These are phyloP conservation scores for Sebastolobus altivelis DNA, from an alignment of 2,797 vertebrate species.

Conservation along the genomic window DNA sequence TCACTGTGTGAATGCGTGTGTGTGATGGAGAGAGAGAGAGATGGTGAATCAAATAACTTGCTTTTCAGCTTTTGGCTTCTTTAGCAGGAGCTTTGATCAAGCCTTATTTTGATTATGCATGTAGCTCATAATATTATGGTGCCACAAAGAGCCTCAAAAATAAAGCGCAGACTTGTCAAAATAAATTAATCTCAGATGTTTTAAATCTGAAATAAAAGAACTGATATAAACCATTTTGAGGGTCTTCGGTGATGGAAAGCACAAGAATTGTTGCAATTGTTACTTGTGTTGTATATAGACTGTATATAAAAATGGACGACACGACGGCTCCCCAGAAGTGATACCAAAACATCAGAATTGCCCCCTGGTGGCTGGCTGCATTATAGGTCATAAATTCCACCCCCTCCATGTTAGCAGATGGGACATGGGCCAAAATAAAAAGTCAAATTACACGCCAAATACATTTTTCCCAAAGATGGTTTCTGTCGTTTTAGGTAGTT, in stretches of 20 bases:
- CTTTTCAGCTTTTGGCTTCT: constrained; percentile 34
- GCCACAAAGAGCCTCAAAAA: constrained; percentile 28
- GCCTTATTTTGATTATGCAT: constrained; percentile 23
- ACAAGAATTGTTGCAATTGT: not conserved
- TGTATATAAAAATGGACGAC: too few species aligned
- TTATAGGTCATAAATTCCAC: too few species aligned
- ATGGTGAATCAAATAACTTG: constrained; percentile 15
- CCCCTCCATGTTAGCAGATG: too few species aligned
- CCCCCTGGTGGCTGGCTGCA: too few species aligned
- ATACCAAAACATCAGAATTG: too few species aligned
- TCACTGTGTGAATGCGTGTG: constrained; percentile 20
- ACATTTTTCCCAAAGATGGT: too few species aligned
- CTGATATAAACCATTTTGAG: not conserved
- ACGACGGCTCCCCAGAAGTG: too few species aligned
- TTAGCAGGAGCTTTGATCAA: constrained; percentile 33
- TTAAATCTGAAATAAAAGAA: constrained; percentile 7
- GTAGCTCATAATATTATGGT: constrained; percentile 1
- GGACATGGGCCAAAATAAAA: too few species aligned
- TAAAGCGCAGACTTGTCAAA: constrained; percentile 14
- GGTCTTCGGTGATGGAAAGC: not conserved
- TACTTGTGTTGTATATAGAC: too few species aligned
- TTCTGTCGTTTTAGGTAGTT: too few species aligned
- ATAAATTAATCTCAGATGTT: constrained; percentile 5
- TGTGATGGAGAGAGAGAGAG: constrained; percentile 1
- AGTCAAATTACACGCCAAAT: too few species aligned